Evolutionary conservation across 1,140 invertebrate genomes (phyloP).

Genomic region (Drosophila suzukii): DNA sequence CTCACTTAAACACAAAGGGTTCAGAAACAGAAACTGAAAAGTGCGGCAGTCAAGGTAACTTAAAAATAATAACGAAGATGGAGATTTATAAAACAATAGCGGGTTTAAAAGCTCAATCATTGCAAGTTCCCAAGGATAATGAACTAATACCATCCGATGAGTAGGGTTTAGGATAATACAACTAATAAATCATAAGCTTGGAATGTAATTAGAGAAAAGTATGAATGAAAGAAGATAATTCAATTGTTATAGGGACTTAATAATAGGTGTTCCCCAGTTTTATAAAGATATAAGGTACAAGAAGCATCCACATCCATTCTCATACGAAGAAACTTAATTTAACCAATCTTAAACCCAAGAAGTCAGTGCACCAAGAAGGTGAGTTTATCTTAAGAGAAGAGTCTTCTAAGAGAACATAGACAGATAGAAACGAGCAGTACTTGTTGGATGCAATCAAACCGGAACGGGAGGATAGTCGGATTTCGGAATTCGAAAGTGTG

Average conservation of each 20-base stretch:
- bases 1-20: constrained; percentile 7
- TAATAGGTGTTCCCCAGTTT: not conserved
- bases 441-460: constrained; percentile 7
- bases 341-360: too few relatives aligned
- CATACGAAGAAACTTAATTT: not conserved
- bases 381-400: not conserved
- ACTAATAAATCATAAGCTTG: not conserved
- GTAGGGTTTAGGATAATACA: too few relatives aligned
- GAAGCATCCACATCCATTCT: too few relatives aligned
- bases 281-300: too few relatives aligned
- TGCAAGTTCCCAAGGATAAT: not conserved
- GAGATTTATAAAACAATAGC: not conserved
- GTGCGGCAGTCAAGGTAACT: not conserved
- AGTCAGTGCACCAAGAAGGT: not conserved
- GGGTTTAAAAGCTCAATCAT: not conserved
- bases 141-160: not conserved
- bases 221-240: too few relatives aligned
- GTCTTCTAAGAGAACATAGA: not conserved
- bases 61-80: not conserved
- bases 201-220: not conserved
- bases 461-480: not conserved
- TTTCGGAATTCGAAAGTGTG: not conserved
- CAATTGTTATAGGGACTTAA: too few relatives aligned
- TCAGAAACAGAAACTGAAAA: not conserved
- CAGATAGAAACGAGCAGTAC: not conserved